Percentiles rank a stretch among this genome's conserved stretches.
phyloP scores from a whole-genome alignment of 2,888 invertebrate species.

The Dryocosmus kuriphilus region DNA sequence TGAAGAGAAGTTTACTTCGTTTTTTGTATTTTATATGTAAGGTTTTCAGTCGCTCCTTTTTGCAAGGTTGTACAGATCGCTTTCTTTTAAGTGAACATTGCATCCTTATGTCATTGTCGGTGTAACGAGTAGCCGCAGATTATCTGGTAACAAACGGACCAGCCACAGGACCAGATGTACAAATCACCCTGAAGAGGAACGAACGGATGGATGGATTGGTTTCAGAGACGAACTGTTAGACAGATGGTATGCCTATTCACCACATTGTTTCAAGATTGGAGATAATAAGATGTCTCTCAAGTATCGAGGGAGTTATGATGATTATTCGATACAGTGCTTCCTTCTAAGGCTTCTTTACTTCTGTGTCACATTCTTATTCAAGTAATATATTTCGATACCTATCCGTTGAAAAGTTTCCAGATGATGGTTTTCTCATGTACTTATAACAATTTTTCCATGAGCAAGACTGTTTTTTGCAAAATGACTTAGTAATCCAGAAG shows the following conservation, averaged over 20 bases:
- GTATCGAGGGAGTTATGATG: neutral
- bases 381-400: no score
- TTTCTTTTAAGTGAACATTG: constrained; percentile 6
- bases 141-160: constrained; percentile 34
- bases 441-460: no score
- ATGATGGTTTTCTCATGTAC: no score
- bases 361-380: neutral
- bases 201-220: constrained; percentile 27
- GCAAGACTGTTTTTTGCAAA: no score
- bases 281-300: neutral
- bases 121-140: constrained; percentile 27
- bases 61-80: neutral
- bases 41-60: neutral
- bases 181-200: constrained; percentile 15
- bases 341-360: neutral
- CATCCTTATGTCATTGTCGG: constrained; percentile 29
- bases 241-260: constrained; percentile 19
- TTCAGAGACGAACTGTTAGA: constrained; percentile 17
- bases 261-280: constrained; percentile 25
- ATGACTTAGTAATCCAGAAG: no score
- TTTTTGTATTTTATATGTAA: neutral
- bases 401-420: no score
- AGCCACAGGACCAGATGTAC: constrained; percentile 4
- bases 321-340: neutral
- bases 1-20: no score